These are phyloP conservation scores for Noctilio leporinus DNA, from an alignment of 2,113 vertebrate genomes.

Conservation along the genomic window DNA sequence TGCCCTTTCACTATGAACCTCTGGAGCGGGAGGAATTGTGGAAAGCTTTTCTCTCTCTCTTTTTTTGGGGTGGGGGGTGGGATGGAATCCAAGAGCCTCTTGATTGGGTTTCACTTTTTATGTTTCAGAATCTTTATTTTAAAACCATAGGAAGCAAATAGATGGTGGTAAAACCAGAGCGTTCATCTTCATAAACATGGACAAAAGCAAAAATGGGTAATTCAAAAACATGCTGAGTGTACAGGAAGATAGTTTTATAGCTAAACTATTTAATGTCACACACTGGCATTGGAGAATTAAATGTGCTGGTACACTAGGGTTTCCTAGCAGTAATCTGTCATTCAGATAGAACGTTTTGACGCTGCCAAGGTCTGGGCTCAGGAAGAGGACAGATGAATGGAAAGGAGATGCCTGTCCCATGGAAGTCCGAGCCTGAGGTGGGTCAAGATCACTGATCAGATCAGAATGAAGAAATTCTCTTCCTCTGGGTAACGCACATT, in stretches of 20 bases:
- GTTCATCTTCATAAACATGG: constrained; percentile 29
- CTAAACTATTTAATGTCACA: neutral
- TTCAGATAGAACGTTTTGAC: neutral
- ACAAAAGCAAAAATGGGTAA: constrained; percentile 19
- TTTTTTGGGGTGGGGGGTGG: neutral
- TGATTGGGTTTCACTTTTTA: constrained; percentile 34
- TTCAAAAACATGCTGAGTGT: constrained; percentile 7
- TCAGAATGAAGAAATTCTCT: neutral
- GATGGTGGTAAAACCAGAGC: neutral
- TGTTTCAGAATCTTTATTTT: constrained; percentile 37
- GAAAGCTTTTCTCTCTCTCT: neutral
- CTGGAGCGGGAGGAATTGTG: neutral
- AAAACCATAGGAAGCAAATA: constrained; percentile 15
- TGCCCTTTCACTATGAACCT: neutral
- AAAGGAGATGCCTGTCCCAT: neutral
- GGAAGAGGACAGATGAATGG: neutral
- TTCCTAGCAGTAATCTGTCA: neutral
- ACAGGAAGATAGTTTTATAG: neutral
- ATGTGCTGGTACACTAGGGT: neutral
- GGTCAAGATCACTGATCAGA: neutral
- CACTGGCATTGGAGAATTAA: neutral
- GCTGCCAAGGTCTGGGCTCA: neutral
- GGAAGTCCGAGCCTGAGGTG: neutral
- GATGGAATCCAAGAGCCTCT: constrained; percentile 6
- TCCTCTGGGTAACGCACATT: neutral